Conservation (phyloP, 2,888 invertebrate species). For the Synergus gifuensis region DNA sequence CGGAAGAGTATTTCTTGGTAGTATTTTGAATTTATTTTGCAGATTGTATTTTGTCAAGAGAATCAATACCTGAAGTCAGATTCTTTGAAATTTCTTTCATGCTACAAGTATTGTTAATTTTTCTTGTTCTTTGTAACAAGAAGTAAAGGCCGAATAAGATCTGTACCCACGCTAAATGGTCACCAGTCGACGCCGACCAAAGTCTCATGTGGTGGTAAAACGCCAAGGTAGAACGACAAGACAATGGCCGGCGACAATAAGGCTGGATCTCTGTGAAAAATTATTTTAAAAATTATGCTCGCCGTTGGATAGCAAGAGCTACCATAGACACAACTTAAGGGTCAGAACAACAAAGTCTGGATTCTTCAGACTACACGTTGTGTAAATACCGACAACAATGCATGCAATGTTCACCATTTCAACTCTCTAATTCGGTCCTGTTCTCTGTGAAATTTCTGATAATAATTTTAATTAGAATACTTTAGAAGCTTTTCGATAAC, state of each 20-base stretch:
- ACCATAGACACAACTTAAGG: conserved; percentile 34
- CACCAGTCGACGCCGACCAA: conserved; percentile 23
- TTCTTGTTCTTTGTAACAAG: not conserved
- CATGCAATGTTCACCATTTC: conserved; percentile 8
- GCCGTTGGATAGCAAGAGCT: conserved; percentile 18
- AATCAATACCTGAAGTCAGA: not conserved
- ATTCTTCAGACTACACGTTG: conserved; percentile 27
- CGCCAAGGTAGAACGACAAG: conserved; percentile 64
- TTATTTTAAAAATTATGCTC: conserved; percentile 35
- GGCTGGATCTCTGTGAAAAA: conserved; percentile 48
- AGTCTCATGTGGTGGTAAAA: conserved; percentile 45
- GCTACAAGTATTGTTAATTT: conserved; percentile 3
- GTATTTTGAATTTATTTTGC: not conserved
- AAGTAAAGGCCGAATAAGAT: conserved; percentile 21
- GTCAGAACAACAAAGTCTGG: conserved; percentile 19
- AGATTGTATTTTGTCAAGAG: not conserved
- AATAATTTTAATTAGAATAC: conserved; percentile 1
- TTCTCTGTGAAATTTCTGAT: not conserved
- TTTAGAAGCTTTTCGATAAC: too few relatives aligned
- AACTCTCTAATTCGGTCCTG: not conserved
- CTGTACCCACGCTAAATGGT: conserved; percentile 40
- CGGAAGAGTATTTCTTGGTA: not conserved
- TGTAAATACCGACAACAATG: conserved; percentile 32
- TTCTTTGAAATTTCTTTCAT: conserved; percentile 8
- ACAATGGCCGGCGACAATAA: conserved; percentile 73